Evolutionary conservation across 2,113 vertebrate species (phyloP).

Genomic region (Amphiprion percula): DNA sequence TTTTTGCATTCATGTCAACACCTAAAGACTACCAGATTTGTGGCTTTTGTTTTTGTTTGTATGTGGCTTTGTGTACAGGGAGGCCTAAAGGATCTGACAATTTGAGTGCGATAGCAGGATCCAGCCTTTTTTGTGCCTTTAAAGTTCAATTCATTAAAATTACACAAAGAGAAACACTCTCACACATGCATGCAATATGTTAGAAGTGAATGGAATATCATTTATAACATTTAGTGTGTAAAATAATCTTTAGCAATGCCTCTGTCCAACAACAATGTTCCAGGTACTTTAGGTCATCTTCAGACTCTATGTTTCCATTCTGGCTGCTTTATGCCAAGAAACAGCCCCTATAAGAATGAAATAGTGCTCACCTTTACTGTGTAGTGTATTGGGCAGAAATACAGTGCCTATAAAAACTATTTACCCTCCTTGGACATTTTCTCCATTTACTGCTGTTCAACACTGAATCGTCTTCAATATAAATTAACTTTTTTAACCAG

Average conservation of each 20-base stretch:
- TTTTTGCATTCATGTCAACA: conserved; percentile 34
- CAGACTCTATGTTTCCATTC: background rate
- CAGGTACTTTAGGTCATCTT: background rate
- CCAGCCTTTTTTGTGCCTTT: conserved; percentile 6
- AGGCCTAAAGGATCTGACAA: background rate
- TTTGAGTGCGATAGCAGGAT: background rate
- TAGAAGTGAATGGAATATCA: background rate
- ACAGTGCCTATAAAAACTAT: too few relatives aligned
- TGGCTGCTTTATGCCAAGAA: background rate
- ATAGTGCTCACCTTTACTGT: background rate
- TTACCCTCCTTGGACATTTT: too few relatives aligned
- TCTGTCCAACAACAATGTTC: too few relatives aligned
- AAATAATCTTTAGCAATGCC: background rate
- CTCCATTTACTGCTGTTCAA: too few relatives aligned
- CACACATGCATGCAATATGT: background rate
- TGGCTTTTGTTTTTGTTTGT: conserved; percentile 14
- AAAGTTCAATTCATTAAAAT: background rate
- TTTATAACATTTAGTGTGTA: conserved; percentile 1
- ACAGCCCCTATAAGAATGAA: background rate
- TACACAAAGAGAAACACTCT: background rate
- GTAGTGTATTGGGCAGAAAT: background rate
- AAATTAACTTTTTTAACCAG: too few relatives aligned
- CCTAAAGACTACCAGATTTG: background rate
- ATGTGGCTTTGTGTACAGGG: background rate
- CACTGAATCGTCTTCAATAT: too few relatives aligned